Conservation (phyloP, 2,113 vertebrate genomes). For the Antigone vipio region DNA sequence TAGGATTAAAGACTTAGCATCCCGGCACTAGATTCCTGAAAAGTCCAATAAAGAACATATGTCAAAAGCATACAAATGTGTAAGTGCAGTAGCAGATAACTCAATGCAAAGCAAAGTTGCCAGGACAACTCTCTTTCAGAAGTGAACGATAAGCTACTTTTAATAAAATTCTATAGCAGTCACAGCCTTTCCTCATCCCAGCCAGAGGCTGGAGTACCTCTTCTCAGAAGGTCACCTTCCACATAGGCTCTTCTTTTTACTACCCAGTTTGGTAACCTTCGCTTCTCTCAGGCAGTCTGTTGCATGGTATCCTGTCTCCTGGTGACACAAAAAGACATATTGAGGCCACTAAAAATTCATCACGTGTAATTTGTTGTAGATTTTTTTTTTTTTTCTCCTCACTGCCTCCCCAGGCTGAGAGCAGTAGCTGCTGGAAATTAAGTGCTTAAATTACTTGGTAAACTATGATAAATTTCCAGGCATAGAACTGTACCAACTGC, state of each 20-base stretch:
- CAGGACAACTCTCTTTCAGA: not conserved
- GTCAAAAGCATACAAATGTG: not conserved
- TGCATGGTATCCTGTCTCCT: not conserved
- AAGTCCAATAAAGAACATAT: not conserved
- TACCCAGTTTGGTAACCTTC: not conserved
- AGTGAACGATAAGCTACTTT: slow-evolving; percentile 25
- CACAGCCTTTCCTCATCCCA: not conserved
- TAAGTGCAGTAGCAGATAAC: not conserved
- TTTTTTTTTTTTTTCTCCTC: not conserved
- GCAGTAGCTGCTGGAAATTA: not conserved
- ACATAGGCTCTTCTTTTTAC: not conserved
- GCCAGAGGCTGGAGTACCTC: slow-evolving; percentile 4
- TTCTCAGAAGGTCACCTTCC: slow-evolving; percentile 35
- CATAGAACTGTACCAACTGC: not conserved
- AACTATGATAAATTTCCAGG: slow-evolving; percentile 31
- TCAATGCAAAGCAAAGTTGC: not conserved
- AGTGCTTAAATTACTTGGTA: slow-evolving; percentile 29
- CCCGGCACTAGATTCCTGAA: slow-evolving; percentile 1
- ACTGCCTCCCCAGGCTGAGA: not conserved
- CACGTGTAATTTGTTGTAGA: not conserved
- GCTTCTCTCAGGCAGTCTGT: not conserved
- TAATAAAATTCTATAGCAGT: not conserved
- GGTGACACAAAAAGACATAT: not conserved
- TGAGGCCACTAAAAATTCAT: slow-evolving; percentile 32
- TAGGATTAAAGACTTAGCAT: slow-evolving; percentile 30